These are phyloP conservation scores for Centropus unirufus DNA, from an alignment of 2,113 vertebrate genomes.

Conservation along the genomic window DNA sequence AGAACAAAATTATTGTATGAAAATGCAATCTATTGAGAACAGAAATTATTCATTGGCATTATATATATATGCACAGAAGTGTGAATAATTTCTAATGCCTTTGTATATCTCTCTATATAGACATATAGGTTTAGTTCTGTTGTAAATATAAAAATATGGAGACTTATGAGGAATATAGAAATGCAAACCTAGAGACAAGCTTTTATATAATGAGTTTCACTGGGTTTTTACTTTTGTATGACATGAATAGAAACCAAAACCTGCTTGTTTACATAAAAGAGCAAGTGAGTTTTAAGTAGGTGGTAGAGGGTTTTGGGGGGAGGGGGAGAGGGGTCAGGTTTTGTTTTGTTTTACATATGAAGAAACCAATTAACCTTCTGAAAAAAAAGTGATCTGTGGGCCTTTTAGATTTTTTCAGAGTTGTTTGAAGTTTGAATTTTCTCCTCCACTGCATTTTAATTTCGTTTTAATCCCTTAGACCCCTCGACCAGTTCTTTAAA, in stretches of 20 bases:
- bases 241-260: neutral
- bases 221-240: neutral
- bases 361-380: neutral
- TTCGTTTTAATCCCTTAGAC: neutral
- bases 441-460: conserved; percentile 11
- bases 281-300: neutral
- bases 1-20: neutral
- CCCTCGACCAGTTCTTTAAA: neutral
- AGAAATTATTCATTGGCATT: neutral
- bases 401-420: neutral
- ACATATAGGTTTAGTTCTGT: neutral
- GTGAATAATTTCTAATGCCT: neutral
- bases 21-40: neutral
- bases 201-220: neutral
- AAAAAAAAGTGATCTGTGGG: neutral
- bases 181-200: neutral
- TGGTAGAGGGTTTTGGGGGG: neutral
- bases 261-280: neutral
- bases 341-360: neutral
- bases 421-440: conserved; percentile 24
- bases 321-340: neutral
- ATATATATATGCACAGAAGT: neutral
- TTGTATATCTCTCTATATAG: neutral
- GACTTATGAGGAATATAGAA: neutral
- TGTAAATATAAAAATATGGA: neutral